Conservation (phyloP, 2,797 vertebrate genomes). For the Tauraco hartlaubi region DNA sequence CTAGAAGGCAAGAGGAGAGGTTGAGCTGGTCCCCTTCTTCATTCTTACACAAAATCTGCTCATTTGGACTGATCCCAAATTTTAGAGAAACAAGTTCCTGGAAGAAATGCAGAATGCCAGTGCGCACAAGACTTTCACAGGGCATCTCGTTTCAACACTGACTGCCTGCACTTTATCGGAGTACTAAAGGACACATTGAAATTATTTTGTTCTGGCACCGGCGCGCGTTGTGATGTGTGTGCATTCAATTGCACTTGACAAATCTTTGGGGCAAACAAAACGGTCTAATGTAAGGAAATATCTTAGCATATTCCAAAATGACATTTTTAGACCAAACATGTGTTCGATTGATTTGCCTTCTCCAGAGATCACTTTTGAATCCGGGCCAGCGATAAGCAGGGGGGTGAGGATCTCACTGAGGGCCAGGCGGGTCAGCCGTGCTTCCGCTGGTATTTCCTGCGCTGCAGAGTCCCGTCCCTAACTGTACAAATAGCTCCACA, state of each 20-base stretch:
- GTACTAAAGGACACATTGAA: constrained; percentile 69
- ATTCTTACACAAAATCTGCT: constrained; percentile 76
- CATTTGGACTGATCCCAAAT: constrained; percentile 60
- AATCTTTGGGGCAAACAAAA: constrained; percentile 74
- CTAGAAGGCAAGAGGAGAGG: constrained; percentile 66
- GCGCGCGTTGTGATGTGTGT: constrained; percentile 12
- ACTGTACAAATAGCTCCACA: constrained; percentile 80
- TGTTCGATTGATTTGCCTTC: constrained; percentile 78
- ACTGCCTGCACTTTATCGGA: constrained; percentile 68
- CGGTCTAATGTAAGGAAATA: constrained; percentile 71
- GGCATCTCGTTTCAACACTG: constrained; percentile 68
- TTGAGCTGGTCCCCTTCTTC: constrained; percentile 57
- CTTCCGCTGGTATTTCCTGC: constrained; percentile 77
- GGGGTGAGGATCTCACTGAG: constrained; percentile 52
- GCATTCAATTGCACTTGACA: constrained; percentile 67
- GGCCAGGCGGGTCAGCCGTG: constrained; percentile 63
- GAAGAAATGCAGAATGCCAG: constrained; percentile 59
- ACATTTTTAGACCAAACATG: constrained; percentile 77
- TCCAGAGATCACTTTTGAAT: constrained; percentile 76
- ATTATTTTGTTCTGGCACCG: constrained; percentile 64
- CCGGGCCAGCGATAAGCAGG: constrained; percentile 16
- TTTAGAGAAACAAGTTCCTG: constrained; percentile 70
- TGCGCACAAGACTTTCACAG: constrained; percentile 57
- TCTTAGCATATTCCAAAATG: constrained; percentile 73
- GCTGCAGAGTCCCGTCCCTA: constrained; percentile 62